Percentiles rank a stretch among this genome's conserved stretches.
phyloP scores from a whole-genome alignment of 1,140 invertebrate species.

The Drosophila equinoxialis region DNA sequence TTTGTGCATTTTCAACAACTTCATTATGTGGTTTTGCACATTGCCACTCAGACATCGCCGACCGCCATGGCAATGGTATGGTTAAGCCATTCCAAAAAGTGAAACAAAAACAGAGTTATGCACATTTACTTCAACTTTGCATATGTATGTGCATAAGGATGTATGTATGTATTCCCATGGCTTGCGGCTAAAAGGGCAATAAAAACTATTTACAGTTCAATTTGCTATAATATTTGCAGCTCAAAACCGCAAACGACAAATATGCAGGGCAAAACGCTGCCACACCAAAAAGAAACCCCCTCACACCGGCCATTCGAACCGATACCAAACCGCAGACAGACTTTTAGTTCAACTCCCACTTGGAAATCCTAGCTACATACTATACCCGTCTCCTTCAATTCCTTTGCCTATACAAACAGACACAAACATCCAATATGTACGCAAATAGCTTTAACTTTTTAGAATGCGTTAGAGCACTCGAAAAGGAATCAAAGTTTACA shows the following conservation, averaged over 20 bases:
- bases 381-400: neutral
- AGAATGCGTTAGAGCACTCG: slow-evolving; percentile 63
- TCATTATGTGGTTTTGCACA: slow-evolving; percentile 48
- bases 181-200: slow-evolving; percentile 65
- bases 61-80: too few relatives aligned
- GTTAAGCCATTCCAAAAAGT: slow-evolving; percentile 24
- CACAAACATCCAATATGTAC: slow-evolving; percentile 19
- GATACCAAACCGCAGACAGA: slow-evolving; percentile 7
- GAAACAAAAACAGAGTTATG: slow-evolving; percentile 56
- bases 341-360: neutral
- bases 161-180: slow-evolving; percentile 17
- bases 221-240: slow-evolving; percentile 79
- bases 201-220: slow-evolving; percentile 80
- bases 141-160: slow-evolving; percentile 13
- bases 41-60: slow-evolving; percentile 2
- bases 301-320: neutral
- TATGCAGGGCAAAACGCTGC: slow-evolving; percentile 55
- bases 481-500: slow-evolving; percentile 77
- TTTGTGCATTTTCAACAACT: slow-evolving; percentile 58
- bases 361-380: neutral
- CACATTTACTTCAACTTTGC: slow-evolving; percentile 32
- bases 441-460: slow-evolving; percentile 68
- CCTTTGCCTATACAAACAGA: neutral
- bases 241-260: slow-evolving; percentile 73
- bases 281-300: slow-evolving; percentile 16